Evolutionary conservation across 1,140 invertebrate species (phyloP).

Genomic region (Zelostemma sp.): DNA sequence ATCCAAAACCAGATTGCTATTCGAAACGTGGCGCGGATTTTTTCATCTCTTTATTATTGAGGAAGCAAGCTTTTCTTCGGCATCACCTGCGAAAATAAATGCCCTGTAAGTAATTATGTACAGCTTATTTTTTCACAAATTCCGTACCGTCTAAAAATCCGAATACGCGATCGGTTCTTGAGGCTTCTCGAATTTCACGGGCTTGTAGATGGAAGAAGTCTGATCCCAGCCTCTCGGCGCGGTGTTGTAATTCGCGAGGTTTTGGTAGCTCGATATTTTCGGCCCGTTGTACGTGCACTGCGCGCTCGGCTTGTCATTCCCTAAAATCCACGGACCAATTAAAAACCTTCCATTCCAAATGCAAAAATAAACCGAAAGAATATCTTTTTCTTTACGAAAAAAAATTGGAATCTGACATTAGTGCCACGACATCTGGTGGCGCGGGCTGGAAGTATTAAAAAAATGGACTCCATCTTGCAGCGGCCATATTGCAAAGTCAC

Average conservation of each 20-base stretch:
- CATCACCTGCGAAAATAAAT: too few relatives aligned
- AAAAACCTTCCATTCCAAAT: neutral
- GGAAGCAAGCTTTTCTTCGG: too few relatives aligned
- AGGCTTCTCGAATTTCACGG: constrained; percentile 75
- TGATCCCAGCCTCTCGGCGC: constrained; percentile 84
- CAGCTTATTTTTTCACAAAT: too few relatives aligned
- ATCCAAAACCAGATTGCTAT: too few relatives aligned
- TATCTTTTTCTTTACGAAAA: neutral
- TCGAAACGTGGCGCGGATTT: too few relatives aligned
- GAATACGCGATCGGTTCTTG: constrained; percentile 72
- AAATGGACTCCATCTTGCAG: too few relatives aligned
- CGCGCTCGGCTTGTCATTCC: constrained; percentile 46
- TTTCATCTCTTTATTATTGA: too few relatives aligned
- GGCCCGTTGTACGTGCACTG: constrained; percentile 60
- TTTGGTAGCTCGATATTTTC: constrained; percentile 64
- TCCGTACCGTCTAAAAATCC: constrained; percentile 73
- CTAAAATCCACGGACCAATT: constrained; percentile 36
- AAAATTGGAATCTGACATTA: too few relatives aligned
- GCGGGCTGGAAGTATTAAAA: too few relatives aligned
- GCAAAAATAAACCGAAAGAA: neutral
- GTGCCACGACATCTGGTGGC: too few relatives aligned
- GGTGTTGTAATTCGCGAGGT: constrained; percentile 80
- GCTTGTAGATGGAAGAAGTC: constrained; percentile 75
- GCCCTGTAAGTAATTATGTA: too few relatives aligned
- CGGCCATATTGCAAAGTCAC: too few relatives aligned